Percentiles rank a stretch among this genome's conserved stretches.
Evolutionary conservation across 2,888 invertebrate species (phyloP).

Genomic region (Patella pellucida): DNA sequence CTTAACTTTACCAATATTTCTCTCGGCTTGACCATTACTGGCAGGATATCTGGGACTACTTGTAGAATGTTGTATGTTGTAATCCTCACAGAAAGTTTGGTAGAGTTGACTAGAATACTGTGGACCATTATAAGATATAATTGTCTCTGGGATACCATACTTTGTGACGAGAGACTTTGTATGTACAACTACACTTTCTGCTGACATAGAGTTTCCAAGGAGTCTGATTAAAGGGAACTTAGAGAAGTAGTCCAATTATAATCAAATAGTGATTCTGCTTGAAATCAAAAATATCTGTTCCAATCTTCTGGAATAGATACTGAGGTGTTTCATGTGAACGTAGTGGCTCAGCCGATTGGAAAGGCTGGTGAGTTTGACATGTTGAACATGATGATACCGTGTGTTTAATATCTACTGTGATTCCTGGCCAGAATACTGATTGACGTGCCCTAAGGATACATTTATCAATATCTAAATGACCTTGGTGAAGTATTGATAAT

Average conservation of each 20-base stretch:
- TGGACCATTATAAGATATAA: not conserved
- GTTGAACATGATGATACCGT: slow-evolving; percentile 2
- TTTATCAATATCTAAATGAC: not conserved
- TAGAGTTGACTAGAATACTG: not conserved
- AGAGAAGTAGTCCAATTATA: slow-evolving; percentile 1
- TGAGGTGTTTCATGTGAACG: not conserved
- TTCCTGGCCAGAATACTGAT: slow-evolving; percentile 13
- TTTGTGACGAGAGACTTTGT: not conserved
- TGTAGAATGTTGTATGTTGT: not conserved
- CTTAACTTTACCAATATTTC: not conserved
- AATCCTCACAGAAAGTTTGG: not conserved
- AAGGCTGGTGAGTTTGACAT: not conserved
- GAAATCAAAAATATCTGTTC: slow-evolving; percentile 6
- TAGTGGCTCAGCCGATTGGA: not conserved
- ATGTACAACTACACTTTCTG: not conserved
- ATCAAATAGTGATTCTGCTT: not conserved
- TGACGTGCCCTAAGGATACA: not conserved
- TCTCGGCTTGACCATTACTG: slow-evolving; percentile 4
- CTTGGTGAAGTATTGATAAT: no score
- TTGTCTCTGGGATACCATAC: not conserved
- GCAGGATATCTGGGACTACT: not conserved
- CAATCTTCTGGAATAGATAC: slow-evolving; percentile 5
- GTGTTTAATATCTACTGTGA: slow-evolving; percentile 3
- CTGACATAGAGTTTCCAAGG: not conserved
- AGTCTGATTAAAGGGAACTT: not conserved